Evolutionary conservation across 2,888 invertebrate species (phyloP), one percentile per base, ranked within the genome.

Genomic region (Brassicogethes aeneus): DNA sequence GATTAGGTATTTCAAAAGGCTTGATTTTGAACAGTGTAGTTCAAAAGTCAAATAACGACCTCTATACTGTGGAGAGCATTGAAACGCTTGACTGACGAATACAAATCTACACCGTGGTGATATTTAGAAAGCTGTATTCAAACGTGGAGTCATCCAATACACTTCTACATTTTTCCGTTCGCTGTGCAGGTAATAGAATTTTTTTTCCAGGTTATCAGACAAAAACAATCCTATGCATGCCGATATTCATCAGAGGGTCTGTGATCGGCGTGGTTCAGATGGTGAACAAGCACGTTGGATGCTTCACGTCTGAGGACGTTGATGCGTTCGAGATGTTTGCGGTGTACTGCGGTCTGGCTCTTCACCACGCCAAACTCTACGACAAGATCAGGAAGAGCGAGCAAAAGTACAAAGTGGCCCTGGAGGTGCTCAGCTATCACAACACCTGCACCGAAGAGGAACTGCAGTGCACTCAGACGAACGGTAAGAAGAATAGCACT

Each of bases 221-320:
- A 0, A 73, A 77, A 48, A 80, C 80, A 16, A 87, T 90, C 32
- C 73, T 90, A 1, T 89, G 89, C 64, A 89, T 90, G 89, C 91
- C 90, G 0, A 84, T 91, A 32, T 86, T 82, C 64, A 86, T 85
- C 13, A 71, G 85, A 42, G 81, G 82, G 23, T 75, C 73, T 45
- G 78, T 88, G 5, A 89, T 90, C 44, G 89, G 87, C 7, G 89
- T 90, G 1, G 87, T 90, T 1, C 89, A 91, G 68, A 90, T 90
- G 89, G 86, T 90, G 0, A 81, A 81, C 53, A 81, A 81, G 57
- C 70, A 73, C 13, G 66, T 68, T n/a, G 75, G 62, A 3, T 52
- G 43, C 38, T 85, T 77, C 66, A 71, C 71, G 2, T 70, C 66
- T 55, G 79, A 82, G 34, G 90, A 91, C 55, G 88, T 88, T 61